Conservation (phyloP, 1,140 invertebrate species). For the Riptortus pedestris region DNA sequence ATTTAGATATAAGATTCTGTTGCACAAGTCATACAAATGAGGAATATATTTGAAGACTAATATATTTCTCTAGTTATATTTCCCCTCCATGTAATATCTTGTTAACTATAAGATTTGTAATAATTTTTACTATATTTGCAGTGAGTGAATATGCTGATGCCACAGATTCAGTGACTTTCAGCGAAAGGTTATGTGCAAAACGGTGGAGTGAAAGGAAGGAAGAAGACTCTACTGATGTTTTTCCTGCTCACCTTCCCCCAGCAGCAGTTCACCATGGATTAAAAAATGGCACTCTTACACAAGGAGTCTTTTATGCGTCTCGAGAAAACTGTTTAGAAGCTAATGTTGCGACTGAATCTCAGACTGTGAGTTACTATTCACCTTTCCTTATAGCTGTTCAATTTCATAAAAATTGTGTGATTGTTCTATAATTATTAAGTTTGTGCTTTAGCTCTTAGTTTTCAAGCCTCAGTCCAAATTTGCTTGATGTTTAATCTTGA, state of each 20-base stretch:
- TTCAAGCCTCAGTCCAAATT: too few relatives aligned
- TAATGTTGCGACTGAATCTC: slow-evolving; percentile 72
- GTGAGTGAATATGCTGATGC: slow-evolving; percentile 62
- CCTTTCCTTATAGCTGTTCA: background rate
- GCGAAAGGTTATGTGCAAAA: slow-evolving; percentile 68
- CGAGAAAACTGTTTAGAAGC: slow-evolving; percentile 92
- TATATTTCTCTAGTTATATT: too few relatives aligned
- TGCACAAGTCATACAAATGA: too few relatives aligned
- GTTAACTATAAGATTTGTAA: too few relatives aligned
- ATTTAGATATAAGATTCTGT: too few relatives aligned
- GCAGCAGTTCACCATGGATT: slow-evolving; percentile 67
- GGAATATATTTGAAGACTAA: too few relatives aligned
- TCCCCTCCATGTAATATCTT: too few relatives aligned
- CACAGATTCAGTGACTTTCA: slow-evolving; percentile 49
- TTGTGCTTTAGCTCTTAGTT: too few relatives aligned
- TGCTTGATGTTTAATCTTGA: too few relatives aligned
- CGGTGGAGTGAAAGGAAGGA: slow-evolving; percentile 45
- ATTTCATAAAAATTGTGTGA: too few relatives aligned
- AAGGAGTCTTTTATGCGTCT: slow-evolving; percentile 75
- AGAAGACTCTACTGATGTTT: slow-evolving; percentile 53
- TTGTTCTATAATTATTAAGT: too few relatives aligned
- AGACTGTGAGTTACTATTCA: slow-evolving; percentile 48
- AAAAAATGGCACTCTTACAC: slow-evolving; percentile 61
- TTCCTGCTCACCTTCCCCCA: slow-evolving; percentile 74
- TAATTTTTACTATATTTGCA: slow-evolving; percentile 38